Base-by-base conservation (phyloP, 2,888 invertebrate genomes). In the Pimpla rufipes region DNA sequence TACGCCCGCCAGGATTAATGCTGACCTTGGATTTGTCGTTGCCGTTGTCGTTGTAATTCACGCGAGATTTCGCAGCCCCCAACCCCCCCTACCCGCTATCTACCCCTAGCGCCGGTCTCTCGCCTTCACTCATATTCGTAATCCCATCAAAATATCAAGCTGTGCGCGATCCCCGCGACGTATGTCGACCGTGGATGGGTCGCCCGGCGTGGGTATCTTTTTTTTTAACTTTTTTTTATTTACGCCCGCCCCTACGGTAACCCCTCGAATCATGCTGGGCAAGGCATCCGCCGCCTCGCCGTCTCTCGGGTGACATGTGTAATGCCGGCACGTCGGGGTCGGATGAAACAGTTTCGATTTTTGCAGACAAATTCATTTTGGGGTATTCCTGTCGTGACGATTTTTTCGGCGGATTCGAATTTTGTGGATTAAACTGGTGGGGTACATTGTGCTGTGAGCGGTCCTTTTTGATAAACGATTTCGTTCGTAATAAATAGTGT, bases 1-100 rank as follows among this genome's bases (percentile, higher is more conserved):
- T 73, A 73, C 52, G 70, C 67, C 57, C 66, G 50, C 40, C 66
- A 59, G 71, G 59, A 83, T 79, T 83, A 83, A 83, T 79, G 75
- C 71, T 79, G 79, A 83, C 83, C 83, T 83, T 83, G 79, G 73
- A 64, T 71, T 23, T 40, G 52, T 45, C 73, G 73, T 78, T 76
- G 67, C 57, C 47, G 77, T 76, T 75, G 71, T 83, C 75, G 57
- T 74, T 35, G 68, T 52, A 52, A 70, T 70, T 68, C 57, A 23
- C 67, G 57, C 57, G 10, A 73, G 70, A 62, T 16, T 74, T 78
- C 68, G 50, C 42, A 40, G 13, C 29, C 18, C 57, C 50, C 13
- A 42, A 73, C 29, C 13, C 23, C 18, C 55, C 29, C 29, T 29
- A n/a, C n/a, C 29, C 29, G 3, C 29, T 5, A 5, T 5, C 29